Evolutionary conservation across 2,888 invertebrate species (phyloP), one percentile per base, ranked within the genome.

Genomic region (Drosophila ustulata): DNA sequence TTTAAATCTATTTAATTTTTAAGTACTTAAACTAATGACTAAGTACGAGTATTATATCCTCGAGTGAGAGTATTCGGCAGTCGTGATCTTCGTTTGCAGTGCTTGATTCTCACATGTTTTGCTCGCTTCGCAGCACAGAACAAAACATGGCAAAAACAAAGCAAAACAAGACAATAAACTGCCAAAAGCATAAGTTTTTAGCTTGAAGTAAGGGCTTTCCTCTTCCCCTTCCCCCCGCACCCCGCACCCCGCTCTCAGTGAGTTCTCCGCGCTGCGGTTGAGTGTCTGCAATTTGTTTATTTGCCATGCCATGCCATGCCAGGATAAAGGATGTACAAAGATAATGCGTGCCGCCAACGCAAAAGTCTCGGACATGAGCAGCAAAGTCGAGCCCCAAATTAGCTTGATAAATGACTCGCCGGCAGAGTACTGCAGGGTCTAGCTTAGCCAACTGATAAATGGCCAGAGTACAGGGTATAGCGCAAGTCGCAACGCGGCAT

Each of bases 151-250:
- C 39, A 39, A 39, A 80, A 71, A 71, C 66, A 86, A 82, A 69
- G 66, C 71, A 75, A 76, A 84, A 87, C 73, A 81, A 78, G 71
- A 79, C 88, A 81, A 87, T 82, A 82, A 82, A 84, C 88, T 81
- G 84, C 68, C 73, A 84, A 79, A 76, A 78, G 82, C 84, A 82
- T 87, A 82, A 78, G 87, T 78, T 82, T 80, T 46, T 39, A 68
- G 75, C 66, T 57, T 41, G 18, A 30, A 43, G 37, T 28, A 18
- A 23, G 45, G 23, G 28, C 3, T 13, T 18, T 18, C 18, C 18
- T 43, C 37, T 7, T 23, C 39, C 18, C 3, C 23, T 9, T 18
- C 18, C 9, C 9, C 18, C 23, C 3, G n/a, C n/a, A n/a, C 23
- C 18, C 2, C n/a, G 1, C 4, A n/a, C 7, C 25, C 3, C n/a